A percentile compares a stretch with the other conserved stretches of the same genome.
These are phyloP conservation scores for Carapus acus DNA, from an alignment of 2,797 vertebrate species.

Conservation along the genomic window DNA sequence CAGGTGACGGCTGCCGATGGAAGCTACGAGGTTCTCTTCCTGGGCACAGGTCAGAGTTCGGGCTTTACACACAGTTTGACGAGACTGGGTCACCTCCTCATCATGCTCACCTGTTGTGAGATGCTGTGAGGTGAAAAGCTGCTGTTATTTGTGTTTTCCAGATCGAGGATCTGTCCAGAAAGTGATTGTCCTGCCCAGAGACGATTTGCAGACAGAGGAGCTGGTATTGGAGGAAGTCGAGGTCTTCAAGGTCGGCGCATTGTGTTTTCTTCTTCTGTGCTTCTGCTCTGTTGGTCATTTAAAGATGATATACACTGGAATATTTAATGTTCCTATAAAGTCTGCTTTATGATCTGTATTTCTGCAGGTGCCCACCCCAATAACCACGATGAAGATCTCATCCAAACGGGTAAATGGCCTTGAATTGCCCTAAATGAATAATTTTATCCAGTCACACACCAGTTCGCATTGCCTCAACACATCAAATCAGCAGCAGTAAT, in stretches of 20 bases:
- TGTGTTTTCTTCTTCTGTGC: neutral
- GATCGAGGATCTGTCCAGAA: slow-evolving; percentile 95
- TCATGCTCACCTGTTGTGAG: too few species aligned
- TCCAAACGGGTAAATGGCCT: slow-evolving; percentile 87
- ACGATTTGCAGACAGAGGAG: slow-evolving; percentile 93
- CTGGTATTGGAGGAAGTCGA: slow-evolving; percentile 96
- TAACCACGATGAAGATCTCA: slow-evolving; percentile 98
- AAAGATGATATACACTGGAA: neutral
- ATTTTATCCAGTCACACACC: too few species aligned
- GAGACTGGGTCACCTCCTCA: too few species aligned
- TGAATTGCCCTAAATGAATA: neutral
- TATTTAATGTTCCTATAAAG: neutral
- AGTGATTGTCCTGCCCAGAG: slow-evolving; percentile 94
- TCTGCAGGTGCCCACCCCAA: slow-evolving; percentile 84
- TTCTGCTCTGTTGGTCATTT: neutral
- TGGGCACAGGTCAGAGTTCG: slow-evolving; percentile 86
- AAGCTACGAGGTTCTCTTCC: slow-evolving; percentile 97
- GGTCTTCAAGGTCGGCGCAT: slow-evolving; percentile 85
- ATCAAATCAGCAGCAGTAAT: too few species aligned
- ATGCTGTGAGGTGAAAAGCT: too few species aligned
- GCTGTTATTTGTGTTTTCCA: slow-evolving; percentile 60
- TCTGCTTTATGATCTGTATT: slow-evolving; percentile 7
- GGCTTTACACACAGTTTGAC: neutral
- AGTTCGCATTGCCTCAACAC: too few species aligned
- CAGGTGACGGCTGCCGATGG: slow-evolving; percentile 96